Evolutionary conservation across 2,797 vertebrate species (phyloP).

Genomic region (Phaenicophaeus curvirostris): DNA sequence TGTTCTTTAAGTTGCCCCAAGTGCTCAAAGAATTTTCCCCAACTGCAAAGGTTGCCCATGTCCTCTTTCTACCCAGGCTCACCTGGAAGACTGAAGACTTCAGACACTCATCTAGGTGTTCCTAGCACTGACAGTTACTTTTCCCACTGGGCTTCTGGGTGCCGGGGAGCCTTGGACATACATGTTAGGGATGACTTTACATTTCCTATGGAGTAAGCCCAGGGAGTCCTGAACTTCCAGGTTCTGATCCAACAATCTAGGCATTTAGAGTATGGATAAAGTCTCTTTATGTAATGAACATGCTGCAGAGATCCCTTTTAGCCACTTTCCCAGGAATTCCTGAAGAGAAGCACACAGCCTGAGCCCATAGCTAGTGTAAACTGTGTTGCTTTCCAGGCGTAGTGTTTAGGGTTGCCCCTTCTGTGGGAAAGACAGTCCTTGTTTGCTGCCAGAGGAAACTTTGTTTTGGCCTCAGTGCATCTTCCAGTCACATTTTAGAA

Average conservation of each 20-base stretch:
- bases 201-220: neutral
- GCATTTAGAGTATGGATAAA: neutral
- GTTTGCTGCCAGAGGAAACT: neutral
- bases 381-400: neutral
- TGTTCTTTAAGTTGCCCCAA: neutral
- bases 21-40: neutral
- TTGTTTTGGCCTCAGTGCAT: neutral
- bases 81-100: neutral
- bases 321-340: neutral
- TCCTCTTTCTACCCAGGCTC: neutral
- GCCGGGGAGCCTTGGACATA: neutral
- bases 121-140: neutral
- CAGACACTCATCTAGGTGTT: neutral
- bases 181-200: too few species aligned
- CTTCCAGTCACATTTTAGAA: neutral
- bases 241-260: neutral
- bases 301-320: neutral
- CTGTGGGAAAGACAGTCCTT: neutral
- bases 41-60: neutral
- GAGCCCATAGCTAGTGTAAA: accelerated
- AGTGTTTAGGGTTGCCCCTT: neutral
- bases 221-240: neutral
- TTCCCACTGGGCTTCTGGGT: neutral
- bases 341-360: accelerated
- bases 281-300: neutral